These are phyloP conservation scores for Ahaetulla prasina DNA, from an alignment of 2,113 vertebrate species.

Conservation along the genomic window DNA sequence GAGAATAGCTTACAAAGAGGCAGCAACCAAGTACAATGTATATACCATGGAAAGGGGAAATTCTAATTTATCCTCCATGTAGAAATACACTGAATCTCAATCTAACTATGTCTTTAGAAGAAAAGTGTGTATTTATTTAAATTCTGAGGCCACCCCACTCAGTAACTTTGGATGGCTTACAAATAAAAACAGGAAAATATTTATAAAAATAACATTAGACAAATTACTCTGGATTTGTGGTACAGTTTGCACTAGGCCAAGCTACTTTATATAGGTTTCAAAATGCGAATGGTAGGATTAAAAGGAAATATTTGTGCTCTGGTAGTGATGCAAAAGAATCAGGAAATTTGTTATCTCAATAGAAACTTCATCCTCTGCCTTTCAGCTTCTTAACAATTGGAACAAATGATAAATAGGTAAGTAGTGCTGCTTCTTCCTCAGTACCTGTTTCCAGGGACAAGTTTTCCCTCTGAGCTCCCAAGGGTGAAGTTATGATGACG, in stretches of 20 bases:
- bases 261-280: not conserved
- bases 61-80: not conserved
- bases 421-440: not conserved
- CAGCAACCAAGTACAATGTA: not conserved
- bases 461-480: not conserved
- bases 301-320: not conserved
- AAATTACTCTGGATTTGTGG: not conserved
- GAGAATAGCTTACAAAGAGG: not conserved
- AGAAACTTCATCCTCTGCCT: not conserved
- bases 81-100: not conserved
- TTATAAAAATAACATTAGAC: not conserved
- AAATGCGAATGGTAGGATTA: not conserved
- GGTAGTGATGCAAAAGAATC: not conserved
- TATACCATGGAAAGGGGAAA: not conserved
- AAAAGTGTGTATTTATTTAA: not conserved
- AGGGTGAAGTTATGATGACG: not conserved
- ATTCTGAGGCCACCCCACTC: not conserved
- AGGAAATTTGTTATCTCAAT: not conserved
- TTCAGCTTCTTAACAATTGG: not conserved
- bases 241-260: not conserved
- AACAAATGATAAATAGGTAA: not conserved
- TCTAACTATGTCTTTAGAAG: not conserved
- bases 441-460: not conserved
- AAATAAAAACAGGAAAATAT: not conserved
- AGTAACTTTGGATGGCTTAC: not conserved